Evolutionary conservation across 2,113 vertebrate genomes (phyloP).

Genomic region (Thamnophis sirtalis): DNA sequence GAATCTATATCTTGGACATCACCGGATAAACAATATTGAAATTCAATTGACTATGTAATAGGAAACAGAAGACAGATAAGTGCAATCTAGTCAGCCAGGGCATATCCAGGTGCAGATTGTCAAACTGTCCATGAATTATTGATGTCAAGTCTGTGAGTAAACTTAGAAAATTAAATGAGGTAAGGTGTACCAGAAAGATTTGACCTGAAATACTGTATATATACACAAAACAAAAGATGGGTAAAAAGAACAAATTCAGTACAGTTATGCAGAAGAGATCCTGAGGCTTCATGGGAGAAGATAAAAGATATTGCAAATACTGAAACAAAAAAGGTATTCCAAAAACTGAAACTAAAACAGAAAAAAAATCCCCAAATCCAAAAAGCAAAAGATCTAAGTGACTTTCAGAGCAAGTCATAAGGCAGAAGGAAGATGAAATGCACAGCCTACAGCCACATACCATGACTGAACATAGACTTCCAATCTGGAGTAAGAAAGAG

Average conservation of each 20-base stretch:
- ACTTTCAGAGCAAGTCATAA: neutral
- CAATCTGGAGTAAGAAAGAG: neutral
- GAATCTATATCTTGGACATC: neutral
- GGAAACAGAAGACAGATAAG: neutral
- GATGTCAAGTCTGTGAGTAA: neutral
- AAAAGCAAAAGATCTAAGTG: neutral
- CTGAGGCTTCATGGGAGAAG: neutral
- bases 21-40: neutral
- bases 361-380: neutral
- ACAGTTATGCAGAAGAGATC: neutral
- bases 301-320: neutral
- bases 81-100: neutral
- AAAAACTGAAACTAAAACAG: neutral
- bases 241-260: neutral
- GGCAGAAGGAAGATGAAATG: neutral
- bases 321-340: neutral
- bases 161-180: neutral
- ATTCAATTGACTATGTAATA: neutral
- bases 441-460: neutral
- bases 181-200: neutral
- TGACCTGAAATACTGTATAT: neutral
- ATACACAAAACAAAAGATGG: neutral
- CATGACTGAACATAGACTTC: neutral
- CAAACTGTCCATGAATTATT: neutral
- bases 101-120: neutral